Conservation (phyloP, 2,888 invertebrate species). For the Campoplex capitator region DNA sequence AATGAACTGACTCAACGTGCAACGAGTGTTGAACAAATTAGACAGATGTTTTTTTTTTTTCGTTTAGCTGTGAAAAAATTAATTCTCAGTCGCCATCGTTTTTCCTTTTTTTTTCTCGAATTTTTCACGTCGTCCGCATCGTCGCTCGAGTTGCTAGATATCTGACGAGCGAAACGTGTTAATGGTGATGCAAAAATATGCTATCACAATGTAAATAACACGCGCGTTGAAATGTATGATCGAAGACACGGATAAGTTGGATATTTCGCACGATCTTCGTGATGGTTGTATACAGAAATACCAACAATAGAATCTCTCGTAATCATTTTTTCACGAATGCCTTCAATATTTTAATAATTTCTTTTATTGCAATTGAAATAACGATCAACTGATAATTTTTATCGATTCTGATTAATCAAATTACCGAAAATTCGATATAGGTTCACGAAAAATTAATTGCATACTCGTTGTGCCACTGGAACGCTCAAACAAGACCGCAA, state of each 20-base stretch:
- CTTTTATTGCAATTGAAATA: too few relatives aligned
- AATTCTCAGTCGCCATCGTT: constrained; percentile 32
- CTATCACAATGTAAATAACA: constrained; percentile 33
- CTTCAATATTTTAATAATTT: too few relatives aligned
- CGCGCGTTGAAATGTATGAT: constrained; percentile 46
- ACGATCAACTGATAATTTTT: too few relatives aligned
- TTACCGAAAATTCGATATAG: too few relatives aligned
- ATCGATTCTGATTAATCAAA: too few relatives aligned
- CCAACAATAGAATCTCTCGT: constrained; percentile 13
- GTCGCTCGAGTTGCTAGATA: constrained; percentile 6
- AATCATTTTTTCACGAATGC: too few relatives aligned
- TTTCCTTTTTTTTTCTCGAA: not conserved
- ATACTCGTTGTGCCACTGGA: not conserved
- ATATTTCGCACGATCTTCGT: not conserved
- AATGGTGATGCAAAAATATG: constrained; percentile 56
- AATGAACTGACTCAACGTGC: too few relatives aligned
- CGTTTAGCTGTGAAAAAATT: constrained; percentile 14
- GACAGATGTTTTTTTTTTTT: not conserved
- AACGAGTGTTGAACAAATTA: too few relatives aligned
- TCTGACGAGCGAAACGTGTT: constrained; percentile 22
- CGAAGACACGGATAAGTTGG: constrained; percentile 45
- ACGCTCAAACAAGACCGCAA: not conserved
- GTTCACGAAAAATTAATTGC: too few relatives aligned
- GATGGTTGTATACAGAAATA: not conserved
- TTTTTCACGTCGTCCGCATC: not conserved